A percentile compares a stretch with the other conserved stretches of the same genome.
These are phyloP conservation scores for Drosophila sp. DNA, from an alignment of 1,140 invertebrate species.

Conservation along the genomic window DNA sequence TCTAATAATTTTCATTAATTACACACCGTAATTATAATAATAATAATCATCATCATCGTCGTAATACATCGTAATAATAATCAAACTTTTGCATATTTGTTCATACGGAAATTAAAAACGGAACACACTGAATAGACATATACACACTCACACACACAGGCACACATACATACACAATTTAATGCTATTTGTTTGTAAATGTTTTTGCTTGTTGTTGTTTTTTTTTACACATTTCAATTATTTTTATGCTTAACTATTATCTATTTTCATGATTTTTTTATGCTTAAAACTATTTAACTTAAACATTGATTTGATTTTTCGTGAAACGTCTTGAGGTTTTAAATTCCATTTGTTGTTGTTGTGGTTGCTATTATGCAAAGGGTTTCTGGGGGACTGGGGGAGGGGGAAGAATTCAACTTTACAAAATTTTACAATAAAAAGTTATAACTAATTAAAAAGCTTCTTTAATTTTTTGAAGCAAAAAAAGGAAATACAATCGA, in stretches of 20 bases:
- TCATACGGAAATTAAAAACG: conserved; percentile 70
- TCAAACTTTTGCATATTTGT: conserved; percentile 67
- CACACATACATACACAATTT: conserved; percentile 52
- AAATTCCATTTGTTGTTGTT: conserved; percentile 61
- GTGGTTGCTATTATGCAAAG: conserved; percentile 7
- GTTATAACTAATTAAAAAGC: conserved; percentile 3
- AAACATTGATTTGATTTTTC: conserved; percentile 81
- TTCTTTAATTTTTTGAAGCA: conserved; percentile 1
- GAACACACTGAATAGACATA: conserved; percentile 51
- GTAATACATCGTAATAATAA: conserved; percentile 77
- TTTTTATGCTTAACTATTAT: conserved; percentile 47
- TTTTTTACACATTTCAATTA: conserved; percentile 56
- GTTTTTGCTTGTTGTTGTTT: conserved; percentile 27
- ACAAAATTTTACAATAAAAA: conserved; percentile 41
- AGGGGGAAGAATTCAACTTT: conserved; percentile 17
- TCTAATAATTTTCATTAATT: conserved; percentile 75
- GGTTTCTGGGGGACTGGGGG: not conserved
- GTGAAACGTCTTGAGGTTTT: conserved; percentile 76
- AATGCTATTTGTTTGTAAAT: conserved; percentile 70
- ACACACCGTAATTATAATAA: conserved; percentile 75
- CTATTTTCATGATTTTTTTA: conserved; percentile 42
- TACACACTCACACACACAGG: conserved; percentile 32
- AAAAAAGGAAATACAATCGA: conserved; percentile 41
- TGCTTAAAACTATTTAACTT: conserved; percentile 82
- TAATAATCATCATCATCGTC: conserved; percentile 51